Evolutionary conservation across 2,888 invertebrate genomes (phyloP).

Genomic region (Acheta domesticus): DNA sequence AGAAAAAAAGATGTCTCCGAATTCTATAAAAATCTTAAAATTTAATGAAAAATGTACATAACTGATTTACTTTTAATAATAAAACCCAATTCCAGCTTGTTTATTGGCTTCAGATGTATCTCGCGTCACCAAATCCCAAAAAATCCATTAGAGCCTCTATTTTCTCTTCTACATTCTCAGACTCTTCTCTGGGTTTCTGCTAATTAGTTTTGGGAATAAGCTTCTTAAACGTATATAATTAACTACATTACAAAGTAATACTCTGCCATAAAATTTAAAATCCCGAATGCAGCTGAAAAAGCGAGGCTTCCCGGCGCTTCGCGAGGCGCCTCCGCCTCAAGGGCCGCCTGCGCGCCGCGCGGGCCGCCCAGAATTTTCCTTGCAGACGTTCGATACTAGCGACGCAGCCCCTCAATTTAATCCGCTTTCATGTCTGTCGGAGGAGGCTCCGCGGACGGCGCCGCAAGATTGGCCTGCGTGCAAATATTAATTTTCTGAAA

Average conservation of each 20-base stretch:
- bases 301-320: not conserved
- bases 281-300: not conserved
- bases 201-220: not conserved
- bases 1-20: no score
- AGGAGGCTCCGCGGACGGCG: not conserved
- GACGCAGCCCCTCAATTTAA: not conserved
- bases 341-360: no score
- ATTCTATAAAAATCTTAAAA: not conserved
- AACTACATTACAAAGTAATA: not conserved
- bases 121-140: not conserved
- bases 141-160: not conserved
- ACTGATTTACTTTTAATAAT: not conserved
- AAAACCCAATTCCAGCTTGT: not conserved
- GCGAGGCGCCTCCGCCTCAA: not conserved
- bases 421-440: conserved; percentile 18
- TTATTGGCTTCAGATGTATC: not conserved
- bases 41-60: not conserved
- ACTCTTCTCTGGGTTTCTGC: not conserved
- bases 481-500: conserved; percentile 10
- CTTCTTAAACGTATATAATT: not conserved
- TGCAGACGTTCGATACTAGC: not conserved
- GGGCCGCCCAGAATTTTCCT: not conserved
- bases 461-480: conserved; percentile 5
- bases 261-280: not conserved
- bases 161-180: not conserved